A percentile compares a stretch with the other conserved stretches of the same genome.
Evolutionary conservation across 2,888 invertebrate genomes (phyloP).

Genomic region (Caenorhabditis sp.): DNA sequence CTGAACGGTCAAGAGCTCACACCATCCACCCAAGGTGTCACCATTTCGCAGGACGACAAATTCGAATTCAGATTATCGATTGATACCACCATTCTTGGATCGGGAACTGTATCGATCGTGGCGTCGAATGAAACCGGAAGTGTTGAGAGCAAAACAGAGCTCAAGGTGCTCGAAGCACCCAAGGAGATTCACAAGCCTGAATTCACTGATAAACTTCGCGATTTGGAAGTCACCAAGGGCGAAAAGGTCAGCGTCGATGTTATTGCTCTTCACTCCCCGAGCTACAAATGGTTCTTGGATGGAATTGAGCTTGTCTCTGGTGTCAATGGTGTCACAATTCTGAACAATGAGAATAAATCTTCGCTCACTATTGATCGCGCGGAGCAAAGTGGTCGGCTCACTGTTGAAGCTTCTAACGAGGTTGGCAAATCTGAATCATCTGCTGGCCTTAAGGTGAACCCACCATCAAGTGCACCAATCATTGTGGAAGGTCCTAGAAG

Average conservation of each 20-base stretch:
- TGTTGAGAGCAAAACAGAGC: constrained; percentile 47
- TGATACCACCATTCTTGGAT: constrained; percentile 46
- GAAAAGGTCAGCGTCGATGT: constrained; percentile 61
- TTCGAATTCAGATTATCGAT: constrained; percentile 60
- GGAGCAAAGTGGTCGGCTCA: constrained; percentile 74
- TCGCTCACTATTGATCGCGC: constrained; percentile 80
- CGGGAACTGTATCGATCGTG: constrained; percentile 39
- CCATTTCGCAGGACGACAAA: constrained; percentile 53
- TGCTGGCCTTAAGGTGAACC: constrained; percentile 43
- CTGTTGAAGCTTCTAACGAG: constrained; percentile 61
- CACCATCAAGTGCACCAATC: constrained; percentile 41
- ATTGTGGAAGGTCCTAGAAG: constrained; percentile 51
- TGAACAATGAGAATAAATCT: constrained; percentile 56
- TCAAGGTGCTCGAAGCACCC: constrained; percentile 52
- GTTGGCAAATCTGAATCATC: constrained; percentile 53
- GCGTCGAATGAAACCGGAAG: constrained; percentile 43
- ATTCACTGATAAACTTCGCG: constrained; percentile 85
- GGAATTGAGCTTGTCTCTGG: constrained; percentile 60
- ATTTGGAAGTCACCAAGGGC: constrained; percentile 78
- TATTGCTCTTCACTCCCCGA: constrained; percentile 75
- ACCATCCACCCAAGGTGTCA: constrained; percentile 35
- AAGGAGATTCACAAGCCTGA: constrained; percentile 77
- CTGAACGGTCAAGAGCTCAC: constrained; percentile 50
- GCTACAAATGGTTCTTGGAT: constrained; percentile 78
- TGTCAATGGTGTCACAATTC: constrained; percentile 57